Evolutionary conservation across 1,140 invertebrate genomes (phyloP), one percentile per base, ranked within the genome.

Genomic region (Trigoniulus corallinus): DNA sequence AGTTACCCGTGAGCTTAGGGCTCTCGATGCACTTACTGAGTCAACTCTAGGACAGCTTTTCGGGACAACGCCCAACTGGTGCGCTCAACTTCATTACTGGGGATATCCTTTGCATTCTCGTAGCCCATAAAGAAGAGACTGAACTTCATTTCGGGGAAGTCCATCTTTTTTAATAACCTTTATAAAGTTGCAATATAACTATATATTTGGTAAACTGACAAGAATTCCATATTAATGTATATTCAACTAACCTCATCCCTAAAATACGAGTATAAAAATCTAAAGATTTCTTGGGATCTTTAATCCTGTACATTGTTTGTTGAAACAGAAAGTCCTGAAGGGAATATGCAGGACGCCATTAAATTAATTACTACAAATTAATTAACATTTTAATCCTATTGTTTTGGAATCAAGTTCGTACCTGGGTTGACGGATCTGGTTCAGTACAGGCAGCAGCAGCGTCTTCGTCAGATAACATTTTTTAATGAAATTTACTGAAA

Each of bases 231-330:
- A 7, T 18, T 7, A 44, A 7, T 44, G 37, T 54, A 27, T 21
- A 50, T n/a, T 4, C 45, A 18, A 56, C 49, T 48, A 56, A 71
- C 70, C 76, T 80, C 89, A 95, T 94, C 15, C 91, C 91, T 2
- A 95, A 67, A 1, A 94, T 81, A 54, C 80, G 75, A 0, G 85
- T 84, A 65, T 96, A 96, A 64, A 95, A 96, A 25, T 87, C 82
- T 29, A 96, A 63, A 0, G 85, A 87, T 53, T 75, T 77, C 58
- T 76, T 75, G 1, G 89, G 88, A 65, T 95, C 88, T 65, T 93
- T 94, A 45, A 95, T 88, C 49, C 89, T 75, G 60, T 84, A 86
- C 91, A 95, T 96, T 7, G 89, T 94, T 75, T 95, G 89, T 72
- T 94, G 89, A 64, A 95, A 84, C 51, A 94, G 75, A 62, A 86